Base-by-base conservation (phyloP, 1,140 invertebrate species). In the Brachionus calyciflorus region DNA sequence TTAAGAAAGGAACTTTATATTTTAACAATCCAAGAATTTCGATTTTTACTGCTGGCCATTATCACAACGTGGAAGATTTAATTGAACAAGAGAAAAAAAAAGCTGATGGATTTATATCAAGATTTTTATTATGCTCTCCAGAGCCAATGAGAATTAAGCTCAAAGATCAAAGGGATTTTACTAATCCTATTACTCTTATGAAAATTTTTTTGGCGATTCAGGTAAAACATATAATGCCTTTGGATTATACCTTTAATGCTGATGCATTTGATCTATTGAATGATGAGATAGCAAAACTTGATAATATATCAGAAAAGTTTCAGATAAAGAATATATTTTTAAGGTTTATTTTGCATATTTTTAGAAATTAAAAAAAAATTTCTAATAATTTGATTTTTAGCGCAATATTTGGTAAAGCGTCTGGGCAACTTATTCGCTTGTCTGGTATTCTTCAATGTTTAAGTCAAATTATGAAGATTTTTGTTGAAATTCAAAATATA, bases 11-110 rank as follows among this genome's bases (percentile, higher is more conserved):
- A 19, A 51, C 48, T 19, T 21, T 51, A 51, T 19, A 51, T 51
- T 51, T 51, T 51, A 19, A n/a, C 17, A 51, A 51, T 21, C 48
- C 48, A 21, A n/a, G 48, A 51, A 21, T 51, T 21, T 51, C n/a
- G 24, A 51, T 51, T 51, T 51, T 51, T 51, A 51, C 48, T 51
- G 48, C 48, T 51, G 48, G 48, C 48, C 48, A 24, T 21, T 51
- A 24, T 51, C 48, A 51, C 17, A 51, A 51, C 48, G 24, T 51
- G 19, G 48, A 51, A n/a, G 48, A 51, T n/a, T 21, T 51, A 7
- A 51, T 51, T 51, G 48, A 51, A 51, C 48, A 3, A 51, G 48
- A 51, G 24, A 51, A 21, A 51, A 2, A 1, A 21, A 51, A 51
- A 51, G 17, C 17, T 51, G 48, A 51, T 51, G 48, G 19, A 51